phyloP scores from a whole-genome alignment of 2,888 invertebrate species.

The Troglohyphantes excavatus region DNA sequence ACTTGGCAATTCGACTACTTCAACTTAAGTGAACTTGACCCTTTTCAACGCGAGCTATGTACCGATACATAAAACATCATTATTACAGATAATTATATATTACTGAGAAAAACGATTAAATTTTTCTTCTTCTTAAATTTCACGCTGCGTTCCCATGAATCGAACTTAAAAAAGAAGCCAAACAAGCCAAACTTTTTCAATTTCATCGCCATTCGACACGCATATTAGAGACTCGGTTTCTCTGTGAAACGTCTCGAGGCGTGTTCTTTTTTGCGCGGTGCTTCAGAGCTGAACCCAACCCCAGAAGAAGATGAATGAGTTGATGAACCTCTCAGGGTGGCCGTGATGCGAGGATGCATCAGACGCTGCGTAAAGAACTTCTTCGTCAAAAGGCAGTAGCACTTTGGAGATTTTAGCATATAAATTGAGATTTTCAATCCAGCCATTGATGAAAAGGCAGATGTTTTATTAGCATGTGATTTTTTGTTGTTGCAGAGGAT shows the following conservation, averaged over 20 bases:
- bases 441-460: neutral
- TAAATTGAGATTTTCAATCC: constrained; percentile 55
- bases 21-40: too few species aligned
- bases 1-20: too few species aligned
- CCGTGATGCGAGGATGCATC: neutral
- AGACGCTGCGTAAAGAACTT: constrained; percentile 34
- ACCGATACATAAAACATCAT: too few species aligned
- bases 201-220: constrained; percentile 61
- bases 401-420: constrained; percentile 64
- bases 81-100: too few species aligned
- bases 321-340: constrained; percentile 65
- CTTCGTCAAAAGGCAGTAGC: constrained; percentile 60
- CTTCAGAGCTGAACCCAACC: constrained; percentile 21
- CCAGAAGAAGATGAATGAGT: constrained; percentile 40
- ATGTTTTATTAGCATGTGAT: too few species aligned
- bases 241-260: neutral
- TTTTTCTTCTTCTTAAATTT: too few species aligned
- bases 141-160: too few species aligned
- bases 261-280: neutral
- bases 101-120: too few species aligned
- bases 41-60: too few species aligned
- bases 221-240: constrained; percentile 14
- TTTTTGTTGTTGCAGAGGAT: too few species aligned
- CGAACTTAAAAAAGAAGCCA: constrained; percentile 15
- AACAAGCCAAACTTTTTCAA: constrained; percentile 31